phyloP scores from a whole-genome alignment of 2,113 vertebrate species.

The Alligator sinensis region DNA sequence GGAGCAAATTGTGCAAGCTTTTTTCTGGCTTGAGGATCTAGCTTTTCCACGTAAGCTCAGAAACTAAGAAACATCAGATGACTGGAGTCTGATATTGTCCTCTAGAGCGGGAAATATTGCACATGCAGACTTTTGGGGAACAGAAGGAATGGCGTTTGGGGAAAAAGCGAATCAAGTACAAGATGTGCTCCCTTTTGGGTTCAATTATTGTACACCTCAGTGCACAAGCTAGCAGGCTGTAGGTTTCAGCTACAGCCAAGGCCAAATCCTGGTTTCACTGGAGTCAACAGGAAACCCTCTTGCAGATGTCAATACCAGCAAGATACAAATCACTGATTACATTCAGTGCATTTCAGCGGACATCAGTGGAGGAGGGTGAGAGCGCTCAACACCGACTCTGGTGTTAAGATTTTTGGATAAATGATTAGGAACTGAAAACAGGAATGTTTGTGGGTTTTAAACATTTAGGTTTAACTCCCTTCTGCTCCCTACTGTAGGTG shows the following conservation, averaged over 20 bases:
- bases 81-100: not conserved
- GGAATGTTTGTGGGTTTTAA: not conserved
- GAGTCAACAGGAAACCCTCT: not conserved
- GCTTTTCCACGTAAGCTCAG: conserved; percentile 16
- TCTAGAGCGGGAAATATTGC: not conserved
- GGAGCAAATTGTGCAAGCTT: not conserved
- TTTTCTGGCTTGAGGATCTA: not conserved
- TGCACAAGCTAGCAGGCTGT: not conserved
- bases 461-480: not conserved
- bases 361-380: not conserved
- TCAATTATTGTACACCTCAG: not conserved
- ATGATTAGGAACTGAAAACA: accelerated
- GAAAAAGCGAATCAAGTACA: not conserved
- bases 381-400: not conserved
- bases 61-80: not conserved
- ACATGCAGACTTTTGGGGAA: not conserved
- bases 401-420: not conserved
- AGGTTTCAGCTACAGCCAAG: too few species aligned
- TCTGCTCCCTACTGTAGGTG: not conserved
- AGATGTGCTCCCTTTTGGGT: not conserved
- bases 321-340: not conserved
- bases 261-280: not conserved
- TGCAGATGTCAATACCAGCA: not conserved
- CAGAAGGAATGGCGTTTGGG: not conserved
- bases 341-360: not conserved